Evolutionary conservation across 2,888 invertebrate species (phyloP).

Genomic region (Bibio marci): DNA sequence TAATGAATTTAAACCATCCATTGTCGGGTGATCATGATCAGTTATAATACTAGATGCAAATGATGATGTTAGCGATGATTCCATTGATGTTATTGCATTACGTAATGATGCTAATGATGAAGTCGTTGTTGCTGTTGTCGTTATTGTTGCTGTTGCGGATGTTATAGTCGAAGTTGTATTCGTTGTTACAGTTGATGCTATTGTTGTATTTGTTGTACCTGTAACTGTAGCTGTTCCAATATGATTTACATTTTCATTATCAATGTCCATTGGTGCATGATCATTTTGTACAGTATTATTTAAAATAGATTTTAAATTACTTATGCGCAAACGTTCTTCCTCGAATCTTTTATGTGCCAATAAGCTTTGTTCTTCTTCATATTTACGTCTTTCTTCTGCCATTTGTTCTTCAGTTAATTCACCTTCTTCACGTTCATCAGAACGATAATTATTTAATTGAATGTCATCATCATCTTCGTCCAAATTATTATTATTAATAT

Average conservation of each 20-base stretch:
- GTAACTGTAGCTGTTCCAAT: too few species aligned
- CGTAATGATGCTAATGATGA: conserved; percentile 7
- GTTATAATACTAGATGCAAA: conserved; percentile 70
- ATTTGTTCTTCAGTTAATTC: conserved; percentile 4
- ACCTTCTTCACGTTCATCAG: conserved; percentile 11
- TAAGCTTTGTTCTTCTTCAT: conserved; percentile 12
- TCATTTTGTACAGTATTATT: background rate
- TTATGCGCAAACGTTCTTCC: conserved; percentile 1
- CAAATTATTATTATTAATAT: conserved; percentile 22
- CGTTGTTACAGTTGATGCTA: too few species aligned
- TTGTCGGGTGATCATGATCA: conserved; percentile 58
- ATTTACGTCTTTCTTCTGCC: conserved; percentile 13
- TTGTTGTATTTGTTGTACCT: too few species aligned
- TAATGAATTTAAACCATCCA: conserved; percentile 68
- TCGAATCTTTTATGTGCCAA: too few species aligned
- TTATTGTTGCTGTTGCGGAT: too few species aligned
- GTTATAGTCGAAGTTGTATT: too few species aligned
- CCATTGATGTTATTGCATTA: conserved; percentile 1
- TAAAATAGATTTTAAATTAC: too few species aligned
- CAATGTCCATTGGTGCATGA: too few species aligned
- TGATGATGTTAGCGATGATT: conserved; percentile 31
- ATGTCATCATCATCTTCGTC: conserved; percentile 9
- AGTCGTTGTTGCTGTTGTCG: background rate
- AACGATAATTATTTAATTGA: too few species aligned
- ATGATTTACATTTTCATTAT: too few species aligned